These are phyloP conservation scores for Prorops nasuta DNA, from an alignment of 1,140 invertebrate species.

Conservation along the genomic window DNA sequence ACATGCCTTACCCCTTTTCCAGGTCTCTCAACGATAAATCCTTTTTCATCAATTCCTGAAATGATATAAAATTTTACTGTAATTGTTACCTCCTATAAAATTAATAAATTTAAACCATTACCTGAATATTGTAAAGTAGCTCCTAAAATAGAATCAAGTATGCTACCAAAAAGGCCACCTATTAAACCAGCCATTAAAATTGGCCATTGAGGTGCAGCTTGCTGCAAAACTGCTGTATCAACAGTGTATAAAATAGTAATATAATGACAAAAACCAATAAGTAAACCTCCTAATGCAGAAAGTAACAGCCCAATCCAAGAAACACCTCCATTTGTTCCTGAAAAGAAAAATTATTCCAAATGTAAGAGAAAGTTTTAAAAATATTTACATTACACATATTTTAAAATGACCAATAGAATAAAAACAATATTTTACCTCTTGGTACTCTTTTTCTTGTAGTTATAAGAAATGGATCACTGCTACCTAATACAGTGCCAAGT, in stretches of 20 bases:
- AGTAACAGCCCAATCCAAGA: conserved; percentile 69
- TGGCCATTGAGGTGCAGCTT: conserved; percentile 78
- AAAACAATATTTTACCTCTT: conserved; percentile 56
- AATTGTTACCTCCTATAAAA: neutral
- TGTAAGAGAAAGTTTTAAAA: conserved; percentile 15
- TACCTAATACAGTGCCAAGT: conserved; percentile 74
- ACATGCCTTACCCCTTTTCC: conserved; percentile 74
- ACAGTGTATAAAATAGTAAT: conserved; percentile 65
- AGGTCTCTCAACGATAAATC: conserved; percentile 73
- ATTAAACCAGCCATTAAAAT: conserved; percentile 70
- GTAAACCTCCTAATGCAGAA: conserved; percentile 72
- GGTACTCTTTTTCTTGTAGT: conserved; percentile 76
- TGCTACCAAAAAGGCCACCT: conserved; percentile 76
- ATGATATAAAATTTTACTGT: conserved; percentile 26
- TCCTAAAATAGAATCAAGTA: conserved; percentile 82
- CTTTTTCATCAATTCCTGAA: conserved; percentile 69
- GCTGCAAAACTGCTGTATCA: conserved; percentile 59
- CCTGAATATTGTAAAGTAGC: conserved; percentile 85
- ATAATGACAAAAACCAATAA: conserved; percentile 76
- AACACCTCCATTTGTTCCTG: conserved; percentile 83
- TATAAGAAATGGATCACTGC: conserved; percentile 71
- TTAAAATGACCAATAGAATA: conserved; percentile 1
- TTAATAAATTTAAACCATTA: conserved; percentile 41
- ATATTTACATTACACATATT: neutral
- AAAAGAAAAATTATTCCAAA: conserved; percentile 19